Conservation (phyloP, 1,140 invertebrate genomes). For the Orius insidiosus region DNA sequence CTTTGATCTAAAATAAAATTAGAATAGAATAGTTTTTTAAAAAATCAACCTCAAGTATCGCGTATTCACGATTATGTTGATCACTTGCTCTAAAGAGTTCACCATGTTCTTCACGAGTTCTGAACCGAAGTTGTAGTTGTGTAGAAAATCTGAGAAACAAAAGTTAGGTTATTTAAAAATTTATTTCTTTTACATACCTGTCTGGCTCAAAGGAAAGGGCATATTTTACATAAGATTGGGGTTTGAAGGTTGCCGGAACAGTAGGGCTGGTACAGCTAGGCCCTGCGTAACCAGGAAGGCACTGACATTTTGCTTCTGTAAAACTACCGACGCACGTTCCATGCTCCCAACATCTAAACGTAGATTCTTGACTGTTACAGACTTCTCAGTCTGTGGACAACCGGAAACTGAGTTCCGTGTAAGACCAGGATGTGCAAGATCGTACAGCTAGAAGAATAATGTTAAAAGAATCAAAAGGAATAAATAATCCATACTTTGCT, state of each 20-base stretch:
- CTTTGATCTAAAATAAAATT: conserved; percentile 45
- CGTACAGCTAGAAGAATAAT: conserved; percentile 48
- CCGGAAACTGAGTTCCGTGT: conserved; percentile 67
- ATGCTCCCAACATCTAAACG: conserved; percentile 72
- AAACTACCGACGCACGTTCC: conserved; percentile 85
- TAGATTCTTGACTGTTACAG: conserved; percentile 63
- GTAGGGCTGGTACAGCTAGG: conserved; percentile 68
- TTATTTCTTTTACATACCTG: conserved; percentile 24
- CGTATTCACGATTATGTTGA: conserved; percentile 87
- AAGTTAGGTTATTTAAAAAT: no score
- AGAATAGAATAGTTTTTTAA: not conserved
- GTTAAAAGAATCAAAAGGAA: not conserved
- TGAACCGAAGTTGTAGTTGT: conserved; percentile 77
- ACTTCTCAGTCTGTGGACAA: conserved; percentile 75
- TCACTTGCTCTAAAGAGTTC: conserved; percentile 83
- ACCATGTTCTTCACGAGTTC: conserved; percentile 80
- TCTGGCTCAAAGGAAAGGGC: conserved; percentile 86
- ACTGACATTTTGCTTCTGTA: conserved; percentile 74
- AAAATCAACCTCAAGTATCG: conserved; percentile 62
- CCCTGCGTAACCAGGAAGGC: conserved; percentile 81
- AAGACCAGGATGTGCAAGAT: conserved; percentile 72
- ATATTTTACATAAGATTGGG: conserved; percentile 89
- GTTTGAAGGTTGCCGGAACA: conserved; percentile 73
- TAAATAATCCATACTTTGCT: conserved; percentile 49
- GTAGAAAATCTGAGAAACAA: conserved; percentile 45